These are phyloP conservation scores for Tauraco erythrolophus DNA, from an alignment of 2,113 vertebrate species.

Conservation along the genomic window DNA sequence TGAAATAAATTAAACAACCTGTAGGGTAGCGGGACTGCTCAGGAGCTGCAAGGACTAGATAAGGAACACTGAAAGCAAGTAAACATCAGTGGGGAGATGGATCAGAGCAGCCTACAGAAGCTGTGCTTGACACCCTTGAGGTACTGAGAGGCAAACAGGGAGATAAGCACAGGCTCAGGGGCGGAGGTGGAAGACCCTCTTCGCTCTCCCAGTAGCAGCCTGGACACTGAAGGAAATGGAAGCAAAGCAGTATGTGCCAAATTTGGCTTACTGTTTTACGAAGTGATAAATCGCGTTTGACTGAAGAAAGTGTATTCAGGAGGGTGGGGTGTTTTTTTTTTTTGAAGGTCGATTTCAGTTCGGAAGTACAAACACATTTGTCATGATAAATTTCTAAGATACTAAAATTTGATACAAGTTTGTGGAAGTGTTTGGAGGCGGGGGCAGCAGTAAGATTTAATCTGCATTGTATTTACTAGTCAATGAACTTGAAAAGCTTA, in stretches of 20 bases:
- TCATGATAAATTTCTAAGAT: background rate
- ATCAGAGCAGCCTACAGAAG: background rate
- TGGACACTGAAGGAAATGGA: too few relatives aligned
- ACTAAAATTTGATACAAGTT: background rate
- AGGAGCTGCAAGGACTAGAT: background rate
- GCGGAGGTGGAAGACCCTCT: rapidly evolving
- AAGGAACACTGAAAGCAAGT: background rate
- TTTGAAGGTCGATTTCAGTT: rapidly evolving
- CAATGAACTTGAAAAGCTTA: background rate
- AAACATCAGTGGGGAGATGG: background rate
- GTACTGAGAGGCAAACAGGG: background rate
- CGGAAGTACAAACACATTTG: background rate
- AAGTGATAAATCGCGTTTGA: background rate
- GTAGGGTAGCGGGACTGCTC: background rate
- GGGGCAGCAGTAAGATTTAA: background rate
- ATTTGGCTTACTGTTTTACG: rapidly evolving
- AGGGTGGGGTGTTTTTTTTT: background rate
- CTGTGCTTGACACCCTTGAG: rapidly evolving
- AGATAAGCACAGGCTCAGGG: background rate
- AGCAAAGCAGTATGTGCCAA: background rate
- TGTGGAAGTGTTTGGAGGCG: background rate
- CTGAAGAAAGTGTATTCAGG: background rate
- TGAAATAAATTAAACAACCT: background rate
- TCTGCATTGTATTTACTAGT: background rate
- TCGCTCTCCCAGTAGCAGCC: rapidly evolving